Evolutionary conservation across 2,888 invertebrate species (phyloP).

Genomic region (Agonopterix alstromeriana): DNA sequence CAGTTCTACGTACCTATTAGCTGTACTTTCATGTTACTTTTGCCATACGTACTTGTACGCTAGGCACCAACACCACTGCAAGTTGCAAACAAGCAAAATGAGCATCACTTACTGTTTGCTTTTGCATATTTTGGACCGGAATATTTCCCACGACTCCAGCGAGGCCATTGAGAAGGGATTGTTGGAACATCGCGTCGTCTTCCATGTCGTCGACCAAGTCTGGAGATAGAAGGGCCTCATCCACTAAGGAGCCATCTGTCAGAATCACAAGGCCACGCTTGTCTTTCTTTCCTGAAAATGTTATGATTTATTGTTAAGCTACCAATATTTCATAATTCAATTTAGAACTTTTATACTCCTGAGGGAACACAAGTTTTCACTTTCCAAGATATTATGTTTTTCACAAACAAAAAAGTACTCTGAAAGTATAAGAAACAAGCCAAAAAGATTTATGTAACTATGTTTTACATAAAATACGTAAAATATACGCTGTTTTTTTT

Average conservation of each 20-base stretch:
- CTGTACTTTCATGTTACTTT: too few relatives aligned
- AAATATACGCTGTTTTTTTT: background rate
- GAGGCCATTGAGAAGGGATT: conserved; percentile 78
- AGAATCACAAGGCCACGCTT: conserved; percentile 82
- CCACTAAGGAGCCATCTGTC: conserved; percentile 81
- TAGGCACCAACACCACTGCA: too few relatives aligned
- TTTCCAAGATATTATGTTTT: background rate
- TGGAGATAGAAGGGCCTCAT: conserved; percentile 75
- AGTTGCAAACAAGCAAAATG: background rate
- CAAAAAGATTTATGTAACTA: too few relatives aligned
- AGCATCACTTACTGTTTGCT: conserved; percentile 67
- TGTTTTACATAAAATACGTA: background rate
- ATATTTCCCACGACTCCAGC: conserved; percentile 82
- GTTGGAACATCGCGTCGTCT: conserved; percentile 63
- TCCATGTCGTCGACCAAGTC: conserved; percentile 39
- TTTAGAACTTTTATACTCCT: too few relatives aligned
- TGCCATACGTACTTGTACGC: too few relatives aligned
- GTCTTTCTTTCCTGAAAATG: conserved; percentile 64
- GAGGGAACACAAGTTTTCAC: background rate
- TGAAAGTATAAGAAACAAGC: too few relatives aligned
- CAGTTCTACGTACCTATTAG: too few relatives aligned
- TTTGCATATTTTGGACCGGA: conserved; percentile 78
- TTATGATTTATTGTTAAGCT: background rate
- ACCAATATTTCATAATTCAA: background rate
- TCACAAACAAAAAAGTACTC: too few relatives aligned